Percentiles rank a stretch among this genome's conserved stretches.
Evolutionary conservation across 2,888 invertebrate genomes (phyloP).

Genomic region (Taenaris catops): DNA sequence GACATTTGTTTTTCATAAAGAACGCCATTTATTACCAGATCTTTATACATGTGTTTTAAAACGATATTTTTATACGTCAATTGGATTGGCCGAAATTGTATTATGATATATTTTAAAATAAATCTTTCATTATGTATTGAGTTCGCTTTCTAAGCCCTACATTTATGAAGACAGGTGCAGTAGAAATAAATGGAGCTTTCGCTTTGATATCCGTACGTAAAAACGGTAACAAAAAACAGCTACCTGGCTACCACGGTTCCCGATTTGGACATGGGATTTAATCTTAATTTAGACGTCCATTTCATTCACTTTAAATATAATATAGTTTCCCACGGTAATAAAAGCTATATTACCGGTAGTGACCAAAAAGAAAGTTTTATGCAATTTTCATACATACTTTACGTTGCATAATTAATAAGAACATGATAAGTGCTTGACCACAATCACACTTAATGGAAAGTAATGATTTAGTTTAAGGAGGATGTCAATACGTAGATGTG

Average conservation of each 20-base stretch:
- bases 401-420: too few relatives aligned
- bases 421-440: too few relatives aligned
- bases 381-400: constrained; percentile 6
- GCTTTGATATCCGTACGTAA: constrained; percentile 3
- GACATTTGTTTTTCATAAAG: neutral
- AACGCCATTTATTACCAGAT: too few relatives aligned
- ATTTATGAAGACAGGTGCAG: constrained; percentile 15
- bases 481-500: too few relatives aligned
- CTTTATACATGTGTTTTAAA: too few relatives aligned
- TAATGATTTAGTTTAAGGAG: too few relatives aligned
- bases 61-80: too few relatives aligned
- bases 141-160: constrained; percentile 10
- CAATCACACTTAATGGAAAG: too few relatives aligned
- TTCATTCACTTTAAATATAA: constrained; percentile 30
- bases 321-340: constrained; percentile 52
- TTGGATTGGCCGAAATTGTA: too few relatives aligned
- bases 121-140: constrained; percentile 4
- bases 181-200: constrained; percentile 9
- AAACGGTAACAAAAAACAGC: constrained; percentile 31
- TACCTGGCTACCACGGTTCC: constrained; percentile 53
- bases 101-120: neutral
- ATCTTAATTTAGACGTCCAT: constrained; percentile 42
- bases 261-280: constrained; percentile 29
- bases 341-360: neutral
- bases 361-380: constrained; percentile 2